A percentile compares a stretch with the other conserved stretches of the same genome.
Evolutionary conservation across 2,888 invertebrate species (phyloP).

Genomic region (Leucoptera coffeella): DNA sequence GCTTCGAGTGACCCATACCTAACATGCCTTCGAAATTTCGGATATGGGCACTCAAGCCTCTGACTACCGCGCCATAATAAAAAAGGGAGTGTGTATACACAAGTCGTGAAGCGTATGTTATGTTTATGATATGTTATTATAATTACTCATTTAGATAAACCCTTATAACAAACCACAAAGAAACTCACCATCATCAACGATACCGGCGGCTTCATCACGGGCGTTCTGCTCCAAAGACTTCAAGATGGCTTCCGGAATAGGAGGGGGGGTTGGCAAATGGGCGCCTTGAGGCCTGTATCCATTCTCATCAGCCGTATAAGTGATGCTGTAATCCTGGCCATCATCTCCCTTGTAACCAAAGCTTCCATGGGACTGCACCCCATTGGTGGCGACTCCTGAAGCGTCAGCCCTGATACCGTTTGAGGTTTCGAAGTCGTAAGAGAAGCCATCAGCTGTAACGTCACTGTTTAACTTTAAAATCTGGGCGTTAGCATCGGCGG

Average conservation of each 20-base stretch:
- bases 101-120: no score
- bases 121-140: no score
- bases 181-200: slow-evolving; percentile 40
- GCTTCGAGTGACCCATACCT: no score
- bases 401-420: slow-evolving; percentile 45
- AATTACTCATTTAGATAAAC: no score
- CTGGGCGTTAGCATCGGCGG: slow-evolving; percentile 32
- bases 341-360: slow-evolving; percentile 45
- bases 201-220: slow-evolving; percentile 43
- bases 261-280: slow-evolving; percentile 41
- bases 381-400: slow-evolving; percentile 35
- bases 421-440: slow-evolving; percentile 42
- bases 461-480: slow-evolving; percentile 35
- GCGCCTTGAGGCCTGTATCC: slow-evolving; percentile 40
- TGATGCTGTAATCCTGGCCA: slow-evolving; percentile 44
- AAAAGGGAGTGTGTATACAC: no score
- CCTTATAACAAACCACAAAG: no score
- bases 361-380: slow-evolving; percentile 42
- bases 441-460: slow-evolving; percentile 39
- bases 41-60: no score
- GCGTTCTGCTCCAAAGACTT: slow-evolving; percentile 45
- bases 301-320: slow-evolving; percentile 45
- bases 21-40: no score
- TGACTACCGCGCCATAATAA: no score
- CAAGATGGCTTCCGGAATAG: slow-evolving; percentile 41